Conservation (phyloP, 53 echinoderm and acorn worm genomes). For the Antedon mediterranea region DNA sequence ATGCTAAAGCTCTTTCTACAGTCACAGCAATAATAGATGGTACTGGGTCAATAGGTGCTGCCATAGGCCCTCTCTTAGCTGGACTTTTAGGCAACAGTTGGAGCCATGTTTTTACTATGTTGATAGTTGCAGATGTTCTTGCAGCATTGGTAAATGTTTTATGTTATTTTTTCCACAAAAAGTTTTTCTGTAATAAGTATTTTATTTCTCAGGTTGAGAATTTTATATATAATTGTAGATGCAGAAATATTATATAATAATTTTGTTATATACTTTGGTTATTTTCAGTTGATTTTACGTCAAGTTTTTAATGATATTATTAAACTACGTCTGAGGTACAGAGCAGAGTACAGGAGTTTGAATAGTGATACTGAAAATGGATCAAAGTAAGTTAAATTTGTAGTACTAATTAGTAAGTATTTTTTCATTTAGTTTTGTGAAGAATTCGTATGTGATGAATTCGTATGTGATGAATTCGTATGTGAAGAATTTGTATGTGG, state of each 20-base stretch:
- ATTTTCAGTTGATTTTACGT: not conserved
- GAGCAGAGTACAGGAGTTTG: not conserved
- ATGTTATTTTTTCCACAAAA: not conserved
- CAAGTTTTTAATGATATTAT: not conserved
- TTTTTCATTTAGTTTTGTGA: too few relatives aligned
- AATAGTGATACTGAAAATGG: not conserved
- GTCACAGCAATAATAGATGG: conserved; percentile 88
- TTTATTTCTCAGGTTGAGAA: not conserved
- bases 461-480: too few relatives aligned
- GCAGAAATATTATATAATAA: too few relatives aligned
- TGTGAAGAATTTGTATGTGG: too few relatives aligned
- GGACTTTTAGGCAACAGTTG: conserved; percentile 44
- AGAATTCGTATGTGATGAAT: too few relatives aligned
- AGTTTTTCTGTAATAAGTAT: not conserved
- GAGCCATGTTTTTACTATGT: conserved; percentile 57
- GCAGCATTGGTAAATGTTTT: conserved; percentile 42
- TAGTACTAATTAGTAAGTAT: too few relatives aligned
- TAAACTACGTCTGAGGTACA: not conserved
- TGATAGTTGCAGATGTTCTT: conserved; percentile 41
- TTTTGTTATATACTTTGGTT: not conserved
- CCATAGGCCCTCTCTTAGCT: conserved; percentile 72
- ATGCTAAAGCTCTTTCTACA: conserved; percentile 70
- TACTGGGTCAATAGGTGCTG: conserved; percentile 87
- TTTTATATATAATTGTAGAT: not conserved
- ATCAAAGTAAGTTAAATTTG: not conserved